Evolutionary conservation across 2,113 vertebrate species (phyloP), one percentile per base, ranked within the genome.

Genomic region (Cyrtonyx montezumae): DNA sequence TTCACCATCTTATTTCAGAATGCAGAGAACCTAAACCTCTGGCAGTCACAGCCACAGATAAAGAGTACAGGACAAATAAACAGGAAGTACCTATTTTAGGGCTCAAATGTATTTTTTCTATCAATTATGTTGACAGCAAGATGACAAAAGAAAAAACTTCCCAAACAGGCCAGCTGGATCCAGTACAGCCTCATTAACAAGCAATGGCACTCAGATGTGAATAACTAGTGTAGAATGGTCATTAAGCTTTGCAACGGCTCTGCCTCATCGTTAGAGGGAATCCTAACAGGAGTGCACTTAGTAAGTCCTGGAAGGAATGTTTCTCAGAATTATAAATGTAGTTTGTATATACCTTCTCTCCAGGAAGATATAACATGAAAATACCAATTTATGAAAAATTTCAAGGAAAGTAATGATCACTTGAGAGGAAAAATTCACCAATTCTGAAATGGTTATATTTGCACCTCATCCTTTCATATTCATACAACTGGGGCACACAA

Each of bases 111-210:
- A 56, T 15, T 66, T 91, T 90, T 90, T 77, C 75, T 79, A 55
- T 70, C 55, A 69, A 25, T 79, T 93, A 85, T 28, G 34, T 42
- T 85, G 82, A 76, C 71, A 90, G 79, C 28, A 79, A 87, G 55
- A 70, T 74, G 68, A 80, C 49, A 91, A 61, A 16, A 87, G 37
- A 82, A 94, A 77, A 40, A 96, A 85, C 42, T 74, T 46, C 46
- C 61, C 36, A 79, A 95, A 91, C 3, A 93, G 90, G 65, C 87
- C 85, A 96, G 79, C 65, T 95, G 91, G 94, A 92, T 93, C 61
- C 55, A 90, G 55, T 59, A 85, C 40, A 89, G 84, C 59, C 82
- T 91, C 90, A 96, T 95, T 88, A 96, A 79, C 76, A 91, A 79
- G 67, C 75, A 94, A 12, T 14, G 46, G 84, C 82, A 91, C 76